These are phyloP conservation scores for Heliocidaris erythrogramma DNA, from an alignment of 35 echinoderm and acorn worm species.

Conservation along the genomic window DNA sequence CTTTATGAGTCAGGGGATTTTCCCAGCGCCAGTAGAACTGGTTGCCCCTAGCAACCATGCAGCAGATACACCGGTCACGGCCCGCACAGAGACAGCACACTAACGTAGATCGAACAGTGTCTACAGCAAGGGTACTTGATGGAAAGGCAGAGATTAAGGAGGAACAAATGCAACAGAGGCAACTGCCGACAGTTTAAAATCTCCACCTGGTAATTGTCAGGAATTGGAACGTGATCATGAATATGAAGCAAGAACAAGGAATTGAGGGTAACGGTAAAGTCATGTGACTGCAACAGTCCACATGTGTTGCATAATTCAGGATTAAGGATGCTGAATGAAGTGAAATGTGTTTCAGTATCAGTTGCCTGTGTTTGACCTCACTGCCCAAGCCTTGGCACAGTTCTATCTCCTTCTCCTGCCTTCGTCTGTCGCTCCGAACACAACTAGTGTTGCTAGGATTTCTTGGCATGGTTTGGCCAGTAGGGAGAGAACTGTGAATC, in stretches of 20 bases:
- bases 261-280: background rate
- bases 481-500: background rate
- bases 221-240: background rate
- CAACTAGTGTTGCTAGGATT: background rate
- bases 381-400: background rate
- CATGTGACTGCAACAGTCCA: background rate
- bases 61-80: slow-evolving; percentile 17
- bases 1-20: slow-evolving; percentile 42
- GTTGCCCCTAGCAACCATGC: slow-evolving; percentile 14
- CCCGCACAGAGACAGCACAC: background rate
- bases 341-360: background rate
- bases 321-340: slow-evolving; percentile 23
- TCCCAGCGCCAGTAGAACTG: slow-evolving; percentile 16
- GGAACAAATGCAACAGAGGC: background rate
- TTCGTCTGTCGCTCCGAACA: background rate
- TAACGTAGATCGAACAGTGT: background rate
- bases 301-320: slow-evolving; percentile 21
- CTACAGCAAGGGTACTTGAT: background rate
- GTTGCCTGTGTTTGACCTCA: background rate
- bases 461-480: background rate
- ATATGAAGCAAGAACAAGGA: background rate
- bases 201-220: background rate
- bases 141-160: slow-evolving; percentile 4
- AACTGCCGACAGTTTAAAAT: background rate
- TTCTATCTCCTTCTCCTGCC: background rate